Percentiles rank a stretch among this genome's conserved stretches.
Conservation (phyloP, 2,888 invertebrate genomes). For the Boloria euphrosyne region DNA sequence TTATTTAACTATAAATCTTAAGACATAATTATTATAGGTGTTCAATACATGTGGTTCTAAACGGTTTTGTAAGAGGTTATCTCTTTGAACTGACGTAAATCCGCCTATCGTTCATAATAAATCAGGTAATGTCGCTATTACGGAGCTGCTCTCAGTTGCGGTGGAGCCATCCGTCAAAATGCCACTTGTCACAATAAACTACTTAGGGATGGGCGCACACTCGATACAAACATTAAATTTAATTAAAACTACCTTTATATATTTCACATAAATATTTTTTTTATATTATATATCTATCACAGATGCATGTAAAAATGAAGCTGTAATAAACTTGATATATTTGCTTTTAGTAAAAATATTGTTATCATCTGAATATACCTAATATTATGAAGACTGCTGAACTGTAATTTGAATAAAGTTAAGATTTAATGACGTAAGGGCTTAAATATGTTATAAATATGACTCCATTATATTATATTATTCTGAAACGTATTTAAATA, state of each 20-base stretch:
- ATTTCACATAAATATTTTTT: background rate
- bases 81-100: slow-evolving; percentile 33
- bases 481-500: background rate
- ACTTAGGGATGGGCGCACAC: slow-evolving; percentile 25
- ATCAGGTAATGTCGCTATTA: slow-evolving; percentile 34
- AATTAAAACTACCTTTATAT: slow-evolving; percentile 2
- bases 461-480: background rate
- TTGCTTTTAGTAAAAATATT: too few species aligned
- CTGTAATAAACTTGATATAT: too few species aligned
- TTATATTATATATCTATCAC: background rate
- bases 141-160: slow-evolving; percentile 29
- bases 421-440: too few species aligned
- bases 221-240: slow-evolving; percentile 2
- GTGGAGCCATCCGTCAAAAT: slow-evolving; percentile 38
- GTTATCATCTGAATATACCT: too few species aligned
- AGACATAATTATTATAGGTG: slow-evolving; percentile 12
- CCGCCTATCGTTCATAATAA: slow-evolving; percentile 35
- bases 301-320: background rate
- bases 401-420: too few species aligned
- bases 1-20: slow-evolving; percentile 20
- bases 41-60: slow-evolving; percentile 21
- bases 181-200: slow-evolving; percentile 36
- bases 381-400: too few species aligned
- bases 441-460: too few species aligned
- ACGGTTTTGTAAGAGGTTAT: slow-evolving; percentile 29